phyloP scores from a whole-genome alignment of 2,888 invertebrate species.

The Sialis fuliginosa region DNA sequence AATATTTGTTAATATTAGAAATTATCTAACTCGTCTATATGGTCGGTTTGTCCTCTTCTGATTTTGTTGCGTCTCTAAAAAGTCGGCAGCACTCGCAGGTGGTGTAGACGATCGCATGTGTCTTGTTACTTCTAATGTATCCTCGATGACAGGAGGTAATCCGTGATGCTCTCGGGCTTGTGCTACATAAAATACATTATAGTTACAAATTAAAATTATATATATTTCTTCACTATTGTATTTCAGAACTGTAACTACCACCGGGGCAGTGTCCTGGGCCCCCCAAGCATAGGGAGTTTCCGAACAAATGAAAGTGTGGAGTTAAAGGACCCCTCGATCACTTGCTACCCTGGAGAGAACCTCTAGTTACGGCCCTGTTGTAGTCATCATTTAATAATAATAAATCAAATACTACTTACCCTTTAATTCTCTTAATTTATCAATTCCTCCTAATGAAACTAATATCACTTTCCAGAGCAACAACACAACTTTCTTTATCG shows the following conservation, averaged over 20 bases:
- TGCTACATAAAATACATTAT: slow-evolving; percentile 12
- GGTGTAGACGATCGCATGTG: slow-evolving; percentile 91
- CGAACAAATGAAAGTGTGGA: too few relatives aligned
- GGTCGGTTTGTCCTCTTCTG: slow-evolving; percentile 54
- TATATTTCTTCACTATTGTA: too few relatives aligned
- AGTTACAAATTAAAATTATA: too few relatives aligned
- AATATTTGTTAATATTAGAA: too few relatives aligned
- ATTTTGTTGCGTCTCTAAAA: slow-evolving; percentile 75
- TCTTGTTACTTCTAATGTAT: slow-evolving; percentile 85
- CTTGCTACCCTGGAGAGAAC: too few relatives aligned
- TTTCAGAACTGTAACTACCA: too few relatives aligned
- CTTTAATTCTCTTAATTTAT: slow-evolving; percentile 63
- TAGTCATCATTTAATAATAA: too few relatives aligned
- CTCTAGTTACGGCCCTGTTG: too few relatives aligned
- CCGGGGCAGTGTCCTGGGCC: too few relatives aligned
- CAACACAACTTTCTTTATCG: slow-evolving; percentile 93
- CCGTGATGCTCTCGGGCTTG: slow-evolving; percentile 49
- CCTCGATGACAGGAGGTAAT: slow-evolving; percentile 67
- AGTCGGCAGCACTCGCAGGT: slow-evolving; percentile 80
- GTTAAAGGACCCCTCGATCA: too few relatives aligned
- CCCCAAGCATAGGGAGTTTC: too few relatives aligned
- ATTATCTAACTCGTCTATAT: slow-evolving; percentile 38
- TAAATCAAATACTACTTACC: slow-evolving; percentile 18
- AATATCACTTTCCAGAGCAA: slow-evolving; percentile 91
- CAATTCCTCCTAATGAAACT: slow-evolving; percentile 81